Conservation (phyloP, 2,888 invertebrate species). For the Tipula vernalis region DNA sequence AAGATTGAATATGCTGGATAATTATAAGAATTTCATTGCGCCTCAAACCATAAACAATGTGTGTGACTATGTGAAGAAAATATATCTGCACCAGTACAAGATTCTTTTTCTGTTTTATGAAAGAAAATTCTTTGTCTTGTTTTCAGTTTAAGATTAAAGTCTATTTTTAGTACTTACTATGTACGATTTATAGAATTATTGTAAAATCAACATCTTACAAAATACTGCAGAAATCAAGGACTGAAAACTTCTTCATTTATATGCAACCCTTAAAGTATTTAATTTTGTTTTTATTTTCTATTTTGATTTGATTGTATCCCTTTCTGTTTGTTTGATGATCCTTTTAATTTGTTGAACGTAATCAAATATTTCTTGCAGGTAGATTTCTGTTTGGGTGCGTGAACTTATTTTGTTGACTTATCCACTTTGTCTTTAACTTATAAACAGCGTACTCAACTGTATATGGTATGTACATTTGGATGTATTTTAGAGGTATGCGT, state of each 20-base stretch:
- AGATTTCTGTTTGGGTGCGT: background rate
- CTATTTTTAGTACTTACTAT: slow-evolving; percentile 4
- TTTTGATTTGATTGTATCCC: background rate
- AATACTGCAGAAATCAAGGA: too few relatives aligned
- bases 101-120: background rate
- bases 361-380: background rate
- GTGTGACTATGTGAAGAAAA: background rate
- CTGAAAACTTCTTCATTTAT: background rate
- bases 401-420: background rate
- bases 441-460: background rate
- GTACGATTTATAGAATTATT: background rate
- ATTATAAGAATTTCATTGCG: background rate
- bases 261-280: background rate
- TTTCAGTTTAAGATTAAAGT: background rate
- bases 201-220: background rate
- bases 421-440: background rate
- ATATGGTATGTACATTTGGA: too few relatives aligned
- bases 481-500: background rate
- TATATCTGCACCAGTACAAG: background rate
- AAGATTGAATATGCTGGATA: background rate
- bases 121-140: background rate
- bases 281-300: too few relatives aligned
- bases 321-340: background rate
- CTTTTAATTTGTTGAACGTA: background rate
- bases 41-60: background rate